Evolutionary conservation across 1,140 invertebrate genomes (phyloP), one percentile per base, ranked within the genome.

Genomic region (Drosophila sucinea): DNA sequence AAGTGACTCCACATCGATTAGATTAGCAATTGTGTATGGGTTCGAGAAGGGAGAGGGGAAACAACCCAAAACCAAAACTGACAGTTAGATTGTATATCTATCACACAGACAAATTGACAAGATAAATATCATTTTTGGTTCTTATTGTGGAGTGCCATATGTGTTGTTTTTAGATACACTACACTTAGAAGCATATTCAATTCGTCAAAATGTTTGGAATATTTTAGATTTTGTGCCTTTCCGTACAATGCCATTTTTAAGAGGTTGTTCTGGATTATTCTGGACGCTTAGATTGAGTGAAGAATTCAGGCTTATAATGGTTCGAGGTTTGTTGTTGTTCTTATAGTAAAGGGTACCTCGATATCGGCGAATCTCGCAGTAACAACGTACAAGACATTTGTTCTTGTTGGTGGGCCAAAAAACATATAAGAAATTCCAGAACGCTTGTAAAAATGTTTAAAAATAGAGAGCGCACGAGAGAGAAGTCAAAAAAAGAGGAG

Each of bases 381-480:
- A 17, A 11, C n/a, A 41, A 41, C n/a, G 40, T 44, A 38, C 2
- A 38, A 25, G 44, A 23, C 17, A 67, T 78, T 65, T 57, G 41
- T 73, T 25, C 11, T 23, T 60, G 54, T 23, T 30, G 38, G 30
- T 23, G 29, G 10, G 54, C 23, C 67, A 35, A 38, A 70, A 27
- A 30, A 51, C n/a, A 54, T 55, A 30, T 64, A 54, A 71, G 58
- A 70, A 83, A 83, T 83, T 83, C 81, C 81, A 83, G 66, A 83
- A 55, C 33, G 69, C 76, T 83, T 79, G 80, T 83, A 83, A 82
- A 82, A 83, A 51, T 67, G 65, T 79, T 79, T 83, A 83, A 83
- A 83, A 83, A 83, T 83, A 83, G 73, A 76, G 55, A 62, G 44
- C 17, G 4, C 4, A 17, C 10, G 11, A 41, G 11, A 4, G 11